Evolutionary conservation across 1,140 invertebrate species (phyloP), one percentile per base, ranked within the genome.

Genomic region (Drosophila sp.): DNA sequence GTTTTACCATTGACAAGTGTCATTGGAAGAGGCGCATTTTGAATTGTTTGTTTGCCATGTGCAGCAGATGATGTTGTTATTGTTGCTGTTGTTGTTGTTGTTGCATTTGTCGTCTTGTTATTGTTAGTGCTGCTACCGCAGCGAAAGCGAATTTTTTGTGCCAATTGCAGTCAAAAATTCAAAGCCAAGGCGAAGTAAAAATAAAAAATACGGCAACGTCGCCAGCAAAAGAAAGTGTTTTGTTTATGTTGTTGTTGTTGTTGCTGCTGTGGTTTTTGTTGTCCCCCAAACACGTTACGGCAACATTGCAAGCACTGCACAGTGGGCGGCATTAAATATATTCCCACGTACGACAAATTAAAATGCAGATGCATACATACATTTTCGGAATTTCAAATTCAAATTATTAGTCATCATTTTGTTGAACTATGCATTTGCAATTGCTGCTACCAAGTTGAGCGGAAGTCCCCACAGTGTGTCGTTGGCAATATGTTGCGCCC

Each of bases 71-170:
- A n/a, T n/a, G n/a, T n/a, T n/a, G n/a, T n/a, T n/a, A n/a, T n/a
- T n/a, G n/a, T n/a, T n/a, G 38, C 40, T 51, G 43, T 38, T 29
- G 36, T 43, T 53, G 14, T 50, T 57, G 46, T 40, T 65, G 51
- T 64, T 58, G 36, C 36, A 36, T 50, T 34, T 25, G 14, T 51
- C 34, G 29, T 21, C 13, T 57, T 53, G 32, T 58, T 41, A 43
- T 29, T 43, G 53, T 13, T 64, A 54, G 18, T 27, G 48, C 25
- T 66, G 63, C 46, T 69, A 29, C 34, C 40, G 59, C 63, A 86
- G 81, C 81, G 81, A 86, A 86, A 86, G 81, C 81, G 81, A 86
- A 80, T 86, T 86, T 83, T 71, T 76, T 66, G 74, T 86, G 75
- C 81, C 77, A 84, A 80, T 80, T 84, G 80, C 80, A 84, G 80